A percentile compares a stretch with the other conserved stretches of the same genome.
Conservation (phyloP, 2,797 vertebrate genomes). For the Dallia pectoralis region DNA sequence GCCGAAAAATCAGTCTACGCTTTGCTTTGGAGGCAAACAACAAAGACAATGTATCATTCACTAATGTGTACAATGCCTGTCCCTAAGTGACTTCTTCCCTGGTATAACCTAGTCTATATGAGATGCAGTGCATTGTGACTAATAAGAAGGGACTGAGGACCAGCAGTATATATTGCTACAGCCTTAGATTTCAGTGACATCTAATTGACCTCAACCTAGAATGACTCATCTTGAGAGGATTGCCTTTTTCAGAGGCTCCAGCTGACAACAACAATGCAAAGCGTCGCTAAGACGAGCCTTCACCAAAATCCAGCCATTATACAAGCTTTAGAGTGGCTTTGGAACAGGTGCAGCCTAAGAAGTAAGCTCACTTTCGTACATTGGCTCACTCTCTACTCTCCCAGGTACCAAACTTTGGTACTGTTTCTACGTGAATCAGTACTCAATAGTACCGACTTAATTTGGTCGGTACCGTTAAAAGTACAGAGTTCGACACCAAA, state of each 20-base stretch:
- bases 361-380: not conserved
- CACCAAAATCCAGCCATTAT: not conserved
- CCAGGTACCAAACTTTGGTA: too few species aligned
- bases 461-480: too few species aligned
- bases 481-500: too few species aligned
- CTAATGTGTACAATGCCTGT: conserved; percentile 2
- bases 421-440: too few species aligned
- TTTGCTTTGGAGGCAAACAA: not conserved
- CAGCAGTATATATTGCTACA: not conserved
- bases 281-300: not conserved
- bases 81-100: not conserved
- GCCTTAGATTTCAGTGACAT: conserved; percentile 4
- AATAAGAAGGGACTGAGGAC: not conserved
- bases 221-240: conserved; percentile 6
- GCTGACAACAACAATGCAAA: conserved; percentile 8
- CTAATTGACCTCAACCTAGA: conserved; percentile 8
- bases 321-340: conserved; percentile 14
- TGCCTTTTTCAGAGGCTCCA: conserved; percentile 1
- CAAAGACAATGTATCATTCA: not conserved
- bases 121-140: not conserved
- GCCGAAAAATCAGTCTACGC: not conserved
- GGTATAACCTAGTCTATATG: not conserved
- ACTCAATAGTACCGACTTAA: too few species aligned
- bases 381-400: too few species aligned
- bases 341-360: not conserved